Evolutionary conservation across 2,888 invertebrate genomes (phyloP).

Genomic region (Tryphoninae sp.): DNA sequence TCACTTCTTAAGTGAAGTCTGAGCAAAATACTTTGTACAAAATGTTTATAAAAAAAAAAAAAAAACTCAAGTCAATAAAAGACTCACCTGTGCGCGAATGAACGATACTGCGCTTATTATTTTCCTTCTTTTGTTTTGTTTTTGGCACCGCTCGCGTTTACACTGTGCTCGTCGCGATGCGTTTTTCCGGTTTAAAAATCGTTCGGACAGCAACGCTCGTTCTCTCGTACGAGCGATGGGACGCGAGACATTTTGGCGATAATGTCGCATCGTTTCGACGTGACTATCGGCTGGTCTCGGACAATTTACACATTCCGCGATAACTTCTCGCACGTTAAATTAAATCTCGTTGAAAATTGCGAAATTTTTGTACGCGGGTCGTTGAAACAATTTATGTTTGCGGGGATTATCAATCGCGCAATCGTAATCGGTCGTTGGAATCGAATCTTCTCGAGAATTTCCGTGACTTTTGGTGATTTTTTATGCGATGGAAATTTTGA

Average conservation of each 20-base stretch:
- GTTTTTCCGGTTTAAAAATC: neutral
- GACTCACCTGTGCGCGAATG: neutral
- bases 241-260: slow-evolving; percentile 15
- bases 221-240: neutral
- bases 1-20: neutral
- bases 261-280: slow-evolving; percentile 21
- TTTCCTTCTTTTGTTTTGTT: neutral
- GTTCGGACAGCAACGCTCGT: neutral
- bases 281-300: slow-evolving; percentile 16
- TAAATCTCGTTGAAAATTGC: slow-evolving; percentile 1
- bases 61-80: neutral
- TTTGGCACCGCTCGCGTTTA: neutral
- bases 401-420: too few relatives aligned
- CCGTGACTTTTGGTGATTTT: too few relatives aligned
- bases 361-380: neutral
- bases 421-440: too few relatives aligned
- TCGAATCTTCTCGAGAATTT: too few relatives aligned
- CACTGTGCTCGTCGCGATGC: neutral
- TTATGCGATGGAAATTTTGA: too few relatives aligned
- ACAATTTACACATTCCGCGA: slow-evolving; percentile 34
- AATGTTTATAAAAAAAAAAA: neutral
- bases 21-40: neutral
- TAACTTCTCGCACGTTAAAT: neutral
- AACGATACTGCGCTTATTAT: neutral
- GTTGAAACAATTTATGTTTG: neutral